A percentile compares a stretch with the other conserved stretches of the same genome.
Evolutionary conservation across 1,140 invertebrate genomes (phyloP).

Genomic region (Drosophila littoralis): DNA sequence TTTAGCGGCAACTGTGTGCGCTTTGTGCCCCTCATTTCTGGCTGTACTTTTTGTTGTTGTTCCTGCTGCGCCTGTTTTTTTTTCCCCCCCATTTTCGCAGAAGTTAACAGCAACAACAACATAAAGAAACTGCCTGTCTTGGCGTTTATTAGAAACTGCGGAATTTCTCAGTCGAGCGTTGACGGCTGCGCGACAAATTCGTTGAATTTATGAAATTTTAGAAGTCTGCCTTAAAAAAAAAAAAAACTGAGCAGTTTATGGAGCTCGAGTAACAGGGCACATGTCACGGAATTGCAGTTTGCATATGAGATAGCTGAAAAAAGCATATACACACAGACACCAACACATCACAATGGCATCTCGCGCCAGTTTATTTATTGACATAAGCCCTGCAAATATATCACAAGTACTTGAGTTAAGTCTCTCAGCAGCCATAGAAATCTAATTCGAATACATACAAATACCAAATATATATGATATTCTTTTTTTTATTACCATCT

Average conservation of each 20-base stretch:
- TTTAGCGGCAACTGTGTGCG: constrained; percentile 32
- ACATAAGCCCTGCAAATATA: constrained; percentile 15
- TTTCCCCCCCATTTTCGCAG: constrained; percentile 13
- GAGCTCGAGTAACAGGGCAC: constrained; percentile 53
- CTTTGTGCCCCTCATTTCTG: neutral
- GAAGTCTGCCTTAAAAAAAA: constrained; percentile 45
- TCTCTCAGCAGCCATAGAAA: neutral
- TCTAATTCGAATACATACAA: neutral
- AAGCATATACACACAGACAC: constrained; percentile 14
- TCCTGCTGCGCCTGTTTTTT: too few relatives aligned
- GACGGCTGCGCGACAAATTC: constrained; percentile 61
- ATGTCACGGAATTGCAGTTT: constrained; percentile 56
- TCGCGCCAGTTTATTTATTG: constrained; percentile 31
- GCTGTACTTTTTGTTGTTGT: neutral
- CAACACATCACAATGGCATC: constrained; percentile 26
- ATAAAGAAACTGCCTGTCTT: constrained; percentile 48
- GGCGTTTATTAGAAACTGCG: constrained; percentile 61
- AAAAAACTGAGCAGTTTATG: constrained; percentile 32
- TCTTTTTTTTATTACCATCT: too few relatives aligned
- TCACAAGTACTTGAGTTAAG: neutral
- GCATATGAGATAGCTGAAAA: constrained; percentile 41
- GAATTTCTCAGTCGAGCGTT: constrained; percentile 51
- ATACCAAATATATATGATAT: neutral
- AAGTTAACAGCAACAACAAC: constrained; percentile 24
- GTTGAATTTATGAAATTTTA: constrained; percentile 81